Evolutionary conservation across 2,797 vertebrate genomes (phyloP), one percentile per base, ranked within the genome.

Genomic region (Alfaro cultratus): DNA sequence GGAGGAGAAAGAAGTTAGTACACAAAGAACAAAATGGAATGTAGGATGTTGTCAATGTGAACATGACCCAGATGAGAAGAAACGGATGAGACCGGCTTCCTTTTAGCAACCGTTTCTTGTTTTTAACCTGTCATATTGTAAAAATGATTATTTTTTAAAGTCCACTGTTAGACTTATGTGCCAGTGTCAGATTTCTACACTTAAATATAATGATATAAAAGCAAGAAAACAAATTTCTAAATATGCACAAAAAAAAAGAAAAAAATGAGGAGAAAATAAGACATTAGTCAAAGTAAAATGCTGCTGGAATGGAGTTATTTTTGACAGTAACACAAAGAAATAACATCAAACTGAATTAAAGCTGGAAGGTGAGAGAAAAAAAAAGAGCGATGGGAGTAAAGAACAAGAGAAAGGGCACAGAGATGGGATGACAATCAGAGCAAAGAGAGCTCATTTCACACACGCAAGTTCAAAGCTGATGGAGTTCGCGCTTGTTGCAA

Each of bases 361-460:
- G 82, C 78, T 76, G 18, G 77, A 70, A 74, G 83, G 87, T 79
- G 78, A 77, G 73, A 74, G 70, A 73, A 74, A 72, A 53, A 34
- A 77, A 60, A 70, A 76, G 60, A 80, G 34, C 39, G 23, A 80
- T 34, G 51, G 73, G 77, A 79, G 80, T 60, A 39, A 81, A 85
- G 80, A 88, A 82, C 74, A 74, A 83, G 87, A 83, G 60, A 85
- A 77, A 82, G 81, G 78, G 86, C 79, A 46, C 76, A 73, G 86
- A 89, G 85, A 86, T 77, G 80, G 85, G 86, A 82, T 89, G 91
- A 92, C 89, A 93, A 94, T 93, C 92, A 90, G 86, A 90, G 92
- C 93, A 94, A 90, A 94, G 87, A 93, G 86, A 94, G 90, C 91
- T 94, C 87, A 92, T 93, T 93, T 93, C 92, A 92, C 93, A 93